These are phyloP conservation scores for Helobdella robusta DNA, from an alignment of 2,888 invertebrate genomes.

Conservation along the genomic window DNA sequence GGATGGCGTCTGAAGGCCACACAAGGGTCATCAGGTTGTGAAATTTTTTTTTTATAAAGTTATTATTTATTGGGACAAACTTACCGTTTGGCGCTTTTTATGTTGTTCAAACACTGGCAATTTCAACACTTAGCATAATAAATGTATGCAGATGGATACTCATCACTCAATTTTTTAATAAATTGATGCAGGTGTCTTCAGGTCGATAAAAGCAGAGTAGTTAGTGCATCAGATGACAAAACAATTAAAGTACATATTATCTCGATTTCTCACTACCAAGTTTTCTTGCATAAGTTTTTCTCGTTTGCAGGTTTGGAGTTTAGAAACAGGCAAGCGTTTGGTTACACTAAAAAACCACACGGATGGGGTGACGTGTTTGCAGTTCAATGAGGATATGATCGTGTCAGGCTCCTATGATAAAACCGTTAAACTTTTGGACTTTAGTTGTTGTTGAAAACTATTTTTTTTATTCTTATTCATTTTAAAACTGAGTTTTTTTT, in stretches of 20 bases:
- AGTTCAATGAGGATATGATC: conserved; percentile 54
- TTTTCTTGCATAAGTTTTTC: not conserved
- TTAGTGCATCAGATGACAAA: conserved; percentile 54
- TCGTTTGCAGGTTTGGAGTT: conserved; percentile 50
- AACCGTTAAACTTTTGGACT: conserved; percentile 55
- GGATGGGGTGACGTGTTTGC: conserved; percentile 55
- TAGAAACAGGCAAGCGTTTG: conserved; percentile 51
- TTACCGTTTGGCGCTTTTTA: not conserved
- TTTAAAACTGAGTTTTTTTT: no score
- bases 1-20: conserved; percentile 55
- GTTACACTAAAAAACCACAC: conserved; percentile 53
- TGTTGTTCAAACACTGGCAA: not conserved
- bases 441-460: conserved; percentile 41
- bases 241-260: conserved; percentile 51
- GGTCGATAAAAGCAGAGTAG: conserved; percentile 53
- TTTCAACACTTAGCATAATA: not conserved
- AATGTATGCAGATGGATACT: not conserved
- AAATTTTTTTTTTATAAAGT: not conserved
- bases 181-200: conserved; percentile 53
- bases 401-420: conserved; percentile 55
- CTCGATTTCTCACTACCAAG: not conserved
- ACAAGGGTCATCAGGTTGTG: conserved; percentile 51
- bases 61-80: no score
- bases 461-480: not conserved
- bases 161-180: no score